phyloP scores from a whole-genome alignment of 1,140 invertebrate species.

The Pseudomyrmex dendroicus region DNA sequence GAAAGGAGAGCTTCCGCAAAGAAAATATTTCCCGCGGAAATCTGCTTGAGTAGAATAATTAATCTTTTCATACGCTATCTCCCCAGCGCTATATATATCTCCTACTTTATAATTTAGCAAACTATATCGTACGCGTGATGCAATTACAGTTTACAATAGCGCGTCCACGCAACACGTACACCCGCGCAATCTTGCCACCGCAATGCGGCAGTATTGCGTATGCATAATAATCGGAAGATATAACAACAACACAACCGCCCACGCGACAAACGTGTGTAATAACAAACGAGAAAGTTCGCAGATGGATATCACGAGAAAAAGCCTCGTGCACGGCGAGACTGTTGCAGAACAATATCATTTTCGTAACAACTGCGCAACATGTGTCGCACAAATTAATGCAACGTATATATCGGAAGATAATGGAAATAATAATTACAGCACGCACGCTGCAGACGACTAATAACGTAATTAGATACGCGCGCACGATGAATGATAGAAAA shows the following conservation, averaged over 20 bases:
- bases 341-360: not conserved
- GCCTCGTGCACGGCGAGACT: not conserved
- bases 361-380: not conserved
- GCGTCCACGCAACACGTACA: conserved; percentile 31
- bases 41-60: conserved; percentile 6
- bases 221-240: conserved; percentile 50
- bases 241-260: conserved; percentile 24
- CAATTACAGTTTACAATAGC: conserved; percentile 23
- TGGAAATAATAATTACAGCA: conserved; percentile 35
- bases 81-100: not conserved
- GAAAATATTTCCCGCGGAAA: not conserved
- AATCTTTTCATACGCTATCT: not conserved
- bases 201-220: conserved; percentile 33
- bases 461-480: conserved; percentile 40
- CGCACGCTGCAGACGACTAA: conserved; percentile 17
- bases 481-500: conserved; percentile 4
- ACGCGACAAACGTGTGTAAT: conserved; percentile 13
- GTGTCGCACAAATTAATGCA: conserved; percentile 22
- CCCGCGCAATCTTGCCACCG: conserved; percentile 11
- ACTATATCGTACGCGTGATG: conserved; percentile 17
- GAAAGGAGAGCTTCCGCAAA: not conserved
- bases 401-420: conserved; percentile 29
- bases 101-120: conserved; percentile 22
- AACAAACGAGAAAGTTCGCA: conserved; percentile 11
- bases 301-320: conserved; percentile 18